Percentiles rank a stretch among this genome's conserved stretches.
Conservation (phyloP, 2,113 vertebrate species). For the Empidonax traillii region DNA sequence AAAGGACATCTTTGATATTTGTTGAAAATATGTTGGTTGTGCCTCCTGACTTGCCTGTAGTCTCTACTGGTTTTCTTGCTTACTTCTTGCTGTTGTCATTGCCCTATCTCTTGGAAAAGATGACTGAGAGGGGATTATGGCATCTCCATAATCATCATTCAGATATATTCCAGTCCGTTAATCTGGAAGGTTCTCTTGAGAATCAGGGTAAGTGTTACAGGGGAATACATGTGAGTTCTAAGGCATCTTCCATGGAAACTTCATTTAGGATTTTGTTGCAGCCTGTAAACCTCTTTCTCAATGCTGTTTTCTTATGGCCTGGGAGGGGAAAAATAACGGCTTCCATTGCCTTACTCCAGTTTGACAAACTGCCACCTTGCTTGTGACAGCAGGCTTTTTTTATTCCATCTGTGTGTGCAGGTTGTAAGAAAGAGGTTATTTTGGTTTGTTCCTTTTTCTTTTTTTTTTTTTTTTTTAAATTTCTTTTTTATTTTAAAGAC, state of each 20-base stretch:
- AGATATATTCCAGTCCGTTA: neutral
- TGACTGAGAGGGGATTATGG: conserved; percentile 1
- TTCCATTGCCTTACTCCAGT: neutral
- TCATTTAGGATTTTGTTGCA: neutral
- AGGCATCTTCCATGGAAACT: neutral
- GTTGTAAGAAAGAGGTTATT: conserved; percentile 8
- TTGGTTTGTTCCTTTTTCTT: neutral
- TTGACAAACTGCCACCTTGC: neutral
- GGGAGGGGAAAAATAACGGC: neutral
- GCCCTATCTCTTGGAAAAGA: neutral
- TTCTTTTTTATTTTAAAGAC: conserved; percentile 19
- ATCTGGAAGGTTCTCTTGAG: conserved; percentile 6
- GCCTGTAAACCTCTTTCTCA: neutral
- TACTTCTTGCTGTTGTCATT: conserved; percentile 10
- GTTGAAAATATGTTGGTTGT: neutral
- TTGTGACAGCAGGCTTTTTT: neutral
- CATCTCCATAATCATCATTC: conserved; percentile 20
- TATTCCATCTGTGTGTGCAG: neutral
- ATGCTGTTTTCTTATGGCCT: neutral
- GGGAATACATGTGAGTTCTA: neutral
- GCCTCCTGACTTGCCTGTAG: neutral
- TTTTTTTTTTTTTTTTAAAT: neutral
- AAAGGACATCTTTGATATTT: neutral
- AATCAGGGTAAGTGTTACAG: conserved; percentile 36
- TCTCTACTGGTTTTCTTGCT: neutral